Evolutionary conservation across 1,140 invertebrate species (phyloP), one percentile per base, ranked within the genome.

Genomic region (Saccostrea echinata): DNA sequence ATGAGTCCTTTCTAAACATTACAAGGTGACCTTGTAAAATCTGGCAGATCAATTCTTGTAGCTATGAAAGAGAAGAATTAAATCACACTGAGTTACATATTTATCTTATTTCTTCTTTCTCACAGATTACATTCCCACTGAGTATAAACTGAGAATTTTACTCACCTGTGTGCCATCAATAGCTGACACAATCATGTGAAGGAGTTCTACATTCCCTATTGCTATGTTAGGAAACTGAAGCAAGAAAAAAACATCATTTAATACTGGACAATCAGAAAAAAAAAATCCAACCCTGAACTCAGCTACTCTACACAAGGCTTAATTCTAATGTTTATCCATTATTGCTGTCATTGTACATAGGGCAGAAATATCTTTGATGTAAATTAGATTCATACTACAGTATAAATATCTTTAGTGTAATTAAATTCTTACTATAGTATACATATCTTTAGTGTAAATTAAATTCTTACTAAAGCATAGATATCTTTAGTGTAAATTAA

Each of bases 11-110:
- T 87, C 95, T 94, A 90, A 96, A 95, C 94, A 96, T 95, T 43
- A 95, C 92, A 35, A 96, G 93, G 86, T 97, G 97, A 76, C 98
- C 98, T 95, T 98, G 98, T 90, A 99, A 96, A 90, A 99, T 97
- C 92, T 97, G 96, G 95, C 97, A 98, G 80, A 99, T 96, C 81
- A 99, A 95, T 91, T 98, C 97, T 93, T 98, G 98, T 51, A 99
- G 95, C 93, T 95, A 92, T 43, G 91, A 92, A 80, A 80, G 24
- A 24, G 18, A 80, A 8, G 43, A 4, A 43, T 43, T 43, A 43
- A 43, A 43, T 43, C n/a, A n/a, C n/a, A n/a, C n/a, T n/a, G n/a
- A n/a, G n/a, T n/a, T 43, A 43, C 43, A 43, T 43, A 9, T 43
- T 43, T 43, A 43, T 43, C 43, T 43, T 8, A 2, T 43, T 43